A percentile compares a stretch with the other conserved stretches of the same genome.
Evolutionary conservation across 2,797 vertebrate species (phyloP).

Genomic region (Heliangelus exortis): DNA sequence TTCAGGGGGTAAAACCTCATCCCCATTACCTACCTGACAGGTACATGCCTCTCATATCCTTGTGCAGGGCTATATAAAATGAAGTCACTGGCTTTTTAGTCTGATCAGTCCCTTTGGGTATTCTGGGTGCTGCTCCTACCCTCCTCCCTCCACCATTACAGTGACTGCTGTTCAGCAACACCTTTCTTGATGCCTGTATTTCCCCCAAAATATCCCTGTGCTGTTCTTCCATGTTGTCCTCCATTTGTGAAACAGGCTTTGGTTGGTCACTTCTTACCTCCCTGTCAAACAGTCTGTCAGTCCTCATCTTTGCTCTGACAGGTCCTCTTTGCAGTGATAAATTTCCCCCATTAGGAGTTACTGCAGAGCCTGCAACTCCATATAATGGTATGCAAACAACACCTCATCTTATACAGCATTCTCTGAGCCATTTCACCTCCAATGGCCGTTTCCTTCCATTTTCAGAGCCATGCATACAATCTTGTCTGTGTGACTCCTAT

Average conservation of each 20-base stretch:
- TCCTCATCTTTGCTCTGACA: conserved; percentile 35
- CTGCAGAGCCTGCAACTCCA: conserved; percentile 44
- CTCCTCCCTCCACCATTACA: neutral
- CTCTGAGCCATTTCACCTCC: conserved; percentile 14
- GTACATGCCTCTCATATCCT: neutral
- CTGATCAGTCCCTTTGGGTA: neutral
- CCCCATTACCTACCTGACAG: neutral
- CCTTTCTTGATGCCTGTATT: neutral
- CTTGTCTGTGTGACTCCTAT: neutral
- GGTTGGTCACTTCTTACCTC: neutral
- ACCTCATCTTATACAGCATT: neutral
- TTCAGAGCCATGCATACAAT: neutral
- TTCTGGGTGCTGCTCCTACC: neutral
- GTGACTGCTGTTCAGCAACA: neutral
- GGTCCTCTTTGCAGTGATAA: conserved; percentile 22
- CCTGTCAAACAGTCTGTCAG: conserved; percentile 23
- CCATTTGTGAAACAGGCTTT: neutral
- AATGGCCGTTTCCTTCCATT: neutral
- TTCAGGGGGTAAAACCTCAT: neutral
- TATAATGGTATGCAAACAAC: conserved; percentile 32
- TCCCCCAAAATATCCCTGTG: neutral
- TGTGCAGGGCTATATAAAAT: neutral
- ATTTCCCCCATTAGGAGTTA: conserved; percentile 40
- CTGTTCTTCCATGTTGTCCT: neutral
- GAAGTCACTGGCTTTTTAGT: neutral